These are phyloP conservation scores for Ciconia maguari DNA, from an alignment of 2,113 vertebrate genomes.

Conservation along the genomic window DNA sequence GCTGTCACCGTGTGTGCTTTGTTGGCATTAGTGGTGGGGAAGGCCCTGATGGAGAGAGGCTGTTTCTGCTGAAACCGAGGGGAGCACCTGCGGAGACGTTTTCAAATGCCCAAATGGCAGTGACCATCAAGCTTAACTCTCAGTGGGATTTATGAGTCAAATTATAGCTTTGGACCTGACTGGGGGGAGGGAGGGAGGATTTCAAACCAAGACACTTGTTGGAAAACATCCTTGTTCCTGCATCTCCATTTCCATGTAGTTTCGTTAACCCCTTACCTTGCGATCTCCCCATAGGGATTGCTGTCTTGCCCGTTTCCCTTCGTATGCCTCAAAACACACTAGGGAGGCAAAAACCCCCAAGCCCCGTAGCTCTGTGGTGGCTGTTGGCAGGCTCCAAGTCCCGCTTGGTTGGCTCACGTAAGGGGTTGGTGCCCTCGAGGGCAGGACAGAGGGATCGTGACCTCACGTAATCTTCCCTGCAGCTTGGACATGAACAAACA, in stretches of 20 bases:
- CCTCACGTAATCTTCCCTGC: not conserved
- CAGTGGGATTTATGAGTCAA: not conserved
- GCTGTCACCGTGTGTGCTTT: fast-evolving
- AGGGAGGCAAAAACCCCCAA: not conserved
- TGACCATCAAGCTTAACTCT: not conserved
- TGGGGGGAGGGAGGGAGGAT: no score
- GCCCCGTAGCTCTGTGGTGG: fast-evolving
- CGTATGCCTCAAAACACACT: not conserved
- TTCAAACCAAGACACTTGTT: not conserved
- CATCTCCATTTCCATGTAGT: fast-evolving
- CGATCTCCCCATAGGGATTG: fast-evolving
- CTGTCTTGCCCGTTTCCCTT: not conserved
- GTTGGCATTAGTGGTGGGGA: not conserved
- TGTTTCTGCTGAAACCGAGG: not conserved
- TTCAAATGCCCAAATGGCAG: not conserved
- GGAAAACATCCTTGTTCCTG: not conserved
- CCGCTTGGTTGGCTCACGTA: fast-evolving
- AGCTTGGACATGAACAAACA: not conserved
- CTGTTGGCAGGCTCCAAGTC: not conserved
- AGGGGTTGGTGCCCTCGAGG: not conserved
- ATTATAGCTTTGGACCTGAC: not conserved
- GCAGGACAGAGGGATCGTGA: not conserved
- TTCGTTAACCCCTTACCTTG: not conserved
- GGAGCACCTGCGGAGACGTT: not conserved
- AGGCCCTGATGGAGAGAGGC: not conserved